Base-by-base conservation (phyloP, 2,888 invertebrate genomes). In the Leptopilina syphax region DNA sequence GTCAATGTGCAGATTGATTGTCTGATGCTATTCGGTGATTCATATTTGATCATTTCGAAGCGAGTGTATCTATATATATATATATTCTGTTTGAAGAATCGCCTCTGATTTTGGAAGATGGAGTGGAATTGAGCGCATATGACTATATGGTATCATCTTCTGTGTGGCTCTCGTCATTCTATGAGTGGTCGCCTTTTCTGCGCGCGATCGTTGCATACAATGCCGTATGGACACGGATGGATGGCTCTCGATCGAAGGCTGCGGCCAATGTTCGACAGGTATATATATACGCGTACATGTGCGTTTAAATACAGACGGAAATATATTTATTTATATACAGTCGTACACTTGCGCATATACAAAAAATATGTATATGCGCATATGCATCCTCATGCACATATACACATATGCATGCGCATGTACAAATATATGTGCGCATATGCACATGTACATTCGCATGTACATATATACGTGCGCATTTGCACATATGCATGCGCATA, bases 161-260 rank as follows among this genome's bases (percentile, higher is more conserved):
- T 73, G 73, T 73, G 73, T 73, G 73, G 73, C 57, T 73, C 57
- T 73, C 57, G 54, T 70, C 73, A 41, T 73, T 73, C 73, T 60
- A 57, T 73, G 54, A 70, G 70, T 70, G 54, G 54, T 73, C 57
- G 50, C 50, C 50, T 50, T 50, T 50, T 34, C 82, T 82, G 76
- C 79, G 79, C 81, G 76, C 79, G 79, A 82, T 80, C 79, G 80
- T 44, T 80, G 84, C 79, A 82, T 83, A 83, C 83, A 84, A 84
- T 83, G 82, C 81, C 70, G 73, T 50, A 50, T 80, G 81, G 79
- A 82, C 67, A 80, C 80, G 82, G 80, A 47, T 80, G 77, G 73
- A 77, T 79, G 83, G 84, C 83, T 82, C 82, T 82, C 82, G 82
- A 83, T 80, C 27, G 79, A 79, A 86, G 85, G 82, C 83, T 82